These are phyloP conservation scores for Pyxicephalus adspersus DNA, from an alignment of 2,113 vertebrate genomes.

Conservation along the genomic window DNA sequence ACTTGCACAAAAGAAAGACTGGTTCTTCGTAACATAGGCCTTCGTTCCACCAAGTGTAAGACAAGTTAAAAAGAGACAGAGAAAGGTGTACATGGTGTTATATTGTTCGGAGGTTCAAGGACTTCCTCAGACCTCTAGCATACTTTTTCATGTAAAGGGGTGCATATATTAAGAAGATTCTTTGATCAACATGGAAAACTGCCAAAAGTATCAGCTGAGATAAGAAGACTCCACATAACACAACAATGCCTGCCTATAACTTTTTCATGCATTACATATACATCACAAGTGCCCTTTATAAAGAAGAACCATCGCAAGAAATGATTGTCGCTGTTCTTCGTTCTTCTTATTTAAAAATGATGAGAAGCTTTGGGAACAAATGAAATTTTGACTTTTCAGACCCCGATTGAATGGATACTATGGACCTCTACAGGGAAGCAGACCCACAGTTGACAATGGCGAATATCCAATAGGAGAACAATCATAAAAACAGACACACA, in stretches of 20 bases:
- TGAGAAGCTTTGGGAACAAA: constrained; percentile 56
- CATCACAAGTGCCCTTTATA: constrained; percentile 50
- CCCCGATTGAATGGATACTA: constrained; percentile 54
- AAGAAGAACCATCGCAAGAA: constrained; percentile 45
- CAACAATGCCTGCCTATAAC: constrained; percentile 52
- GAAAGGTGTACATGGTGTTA: constrained; percentile 55
- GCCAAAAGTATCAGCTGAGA: constrained; percentile 54
- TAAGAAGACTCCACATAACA: constrained; percentile 45
- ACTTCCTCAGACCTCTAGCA: constrained; percentile 44
- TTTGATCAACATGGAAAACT: constrained; percentile 57
- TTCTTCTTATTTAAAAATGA: constrained; percentile 54
- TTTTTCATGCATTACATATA: constrained; percentile 52
- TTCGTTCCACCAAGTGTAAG: constrained; percentile 34
- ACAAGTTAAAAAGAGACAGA: constrained; percentile 44
- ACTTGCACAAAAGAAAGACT: constrained; percentile 52
- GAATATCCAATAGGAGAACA: constrained; percentile 41
- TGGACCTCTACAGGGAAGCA: constrained; percentile 56
- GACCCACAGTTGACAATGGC: constrained; percentile 51
- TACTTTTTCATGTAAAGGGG: constrained; percentile 50
- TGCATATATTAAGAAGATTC: constrained; percentile 50
- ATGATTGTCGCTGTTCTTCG: constrained; percentile 38
- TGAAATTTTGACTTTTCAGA: constrained; percentile 56
- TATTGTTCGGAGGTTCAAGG: constrained; percentile 56
- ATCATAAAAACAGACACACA: constrained; percentile 43
- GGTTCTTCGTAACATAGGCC: constrained; percentile 46